Conservation (phyloP, 1,140 invertebrate genomes). For the Drosophila jambulina region DNA sequence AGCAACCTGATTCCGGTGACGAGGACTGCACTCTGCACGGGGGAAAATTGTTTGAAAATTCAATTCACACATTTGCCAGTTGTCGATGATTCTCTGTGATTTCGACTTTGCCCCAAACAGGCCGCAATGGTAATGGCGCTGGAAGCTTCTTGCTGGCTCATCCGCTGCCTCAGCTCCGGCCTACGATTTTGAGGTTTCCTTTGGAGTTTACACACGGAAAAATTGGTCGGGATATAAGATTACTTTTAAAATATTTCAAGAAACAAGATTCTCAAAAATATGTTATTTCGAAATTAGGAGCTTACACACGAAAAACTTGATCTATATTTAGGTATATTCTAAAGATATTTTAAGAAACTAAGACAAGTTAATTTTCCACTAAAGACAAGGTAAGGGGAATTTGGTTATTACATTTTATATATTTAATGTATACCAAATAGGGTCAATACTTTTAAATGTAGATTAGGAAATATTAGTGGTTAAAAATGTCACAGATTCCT, state of each 20-base stretch:
- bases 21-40: conserved; percentile 57
- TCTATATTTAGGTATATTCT: no score
- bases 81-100: conserved; percentile 82
- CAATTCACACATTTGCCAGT: conserved; percentile 83
- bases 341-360: no score
- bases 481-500: no score
- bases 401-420: no score
- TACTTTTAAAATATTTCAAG: background rate
- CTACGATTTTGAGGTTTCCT: conserved; percentile 52
- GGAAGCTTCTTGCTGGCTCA: conserved; percentile 58
- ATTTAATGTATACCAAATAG: no score
- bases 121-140: conserved; percentile 38
- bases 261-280: no score
- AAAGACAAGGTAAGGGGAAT: background rate
- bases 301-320: no score
- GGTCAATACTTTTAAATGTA: no score
- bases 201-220: conserved; percentile 14
- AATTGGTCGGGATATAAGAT: background rate
- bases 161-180: conserved; percentile 30
- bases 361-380: background rate
- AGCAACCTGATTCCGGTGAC: conserved; percentile 2
- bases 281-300: no score
- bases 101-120: conserved; percentile 40
- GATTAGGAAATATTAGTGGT: no score
- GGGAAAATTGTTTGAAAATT: conserved; percentile 80